Percentiles rank a stretch among this genome's conserved stretches.
phyloP scores from a whole-genome alignment of 1,140 invertebrate genomes.

The Thaumetopoea pityocampa region DNA sequence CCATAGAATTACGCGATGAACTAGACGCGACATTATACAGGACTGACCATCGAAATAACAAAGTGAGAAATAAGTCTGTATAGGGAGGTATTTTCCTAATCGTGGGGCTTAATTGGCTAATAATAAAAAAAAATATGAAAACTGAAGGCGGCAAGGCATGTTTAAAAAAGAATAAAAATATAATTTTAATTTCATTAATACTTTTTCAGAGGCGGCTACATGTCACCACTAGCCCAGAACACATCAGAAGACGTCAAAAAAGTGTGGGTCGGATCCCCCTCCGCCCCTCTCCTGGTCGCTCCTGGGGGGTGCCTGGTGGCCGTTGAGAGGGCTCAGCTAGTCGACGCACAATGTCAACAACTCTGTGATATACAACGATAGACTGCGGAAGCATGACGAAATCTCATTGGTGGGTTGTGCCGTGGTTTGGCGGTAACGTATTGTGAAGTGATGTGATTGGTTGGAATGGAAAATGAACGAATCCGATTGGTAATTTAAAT shows the following conservation, averaged over 20 bases:
- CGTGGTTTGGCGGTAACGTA: constrained; percentile 31
- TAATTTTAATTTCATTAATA: too few species aligned
- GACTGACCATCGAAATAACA: too few species aligned
- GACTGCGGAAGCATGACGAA: constrained; percentile 20
- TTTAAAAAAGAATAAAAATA: neutral
- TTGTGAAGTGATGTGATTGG: constrained; percentile 7
- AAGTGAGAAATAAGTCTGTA: too few species aligned
- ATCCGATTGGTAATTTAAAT: neutral
- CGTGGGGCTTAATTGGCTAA: too few species aligned
- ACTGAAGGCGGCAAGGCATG: too few species aligned
- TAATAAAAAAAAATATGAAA: too few species aligned
- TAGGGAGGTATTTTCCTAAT: too few species aligned
- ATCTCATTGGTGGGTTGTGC: constrained; percentile 37
- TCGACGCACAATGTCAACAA: constrained; percentile 36
- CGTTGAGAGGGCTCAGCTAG: constrained; percentile 55
- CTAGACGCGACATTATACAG: too few species aligned
- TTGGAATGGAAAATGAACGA: neutral
- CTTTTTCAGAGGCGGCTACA: constrained; percentile 62
- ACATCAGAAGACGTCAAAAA: constrained; percentile 59
- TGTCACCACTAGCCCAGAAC: constrained; percentile 51
- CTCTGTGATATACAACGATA: constrained; percentile 66
- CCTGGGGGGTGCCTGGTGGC: constrained; percentile 59
- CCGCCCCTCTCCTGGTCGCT: constrained; percentile 51
- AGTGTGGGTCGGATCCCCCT: constrained; percentile 54
- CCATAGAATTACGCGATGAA: too few species aligned